Conservation (phyloP, 2,797 vertebrate genomes). For the Ctenopoma multispine region DNA sequence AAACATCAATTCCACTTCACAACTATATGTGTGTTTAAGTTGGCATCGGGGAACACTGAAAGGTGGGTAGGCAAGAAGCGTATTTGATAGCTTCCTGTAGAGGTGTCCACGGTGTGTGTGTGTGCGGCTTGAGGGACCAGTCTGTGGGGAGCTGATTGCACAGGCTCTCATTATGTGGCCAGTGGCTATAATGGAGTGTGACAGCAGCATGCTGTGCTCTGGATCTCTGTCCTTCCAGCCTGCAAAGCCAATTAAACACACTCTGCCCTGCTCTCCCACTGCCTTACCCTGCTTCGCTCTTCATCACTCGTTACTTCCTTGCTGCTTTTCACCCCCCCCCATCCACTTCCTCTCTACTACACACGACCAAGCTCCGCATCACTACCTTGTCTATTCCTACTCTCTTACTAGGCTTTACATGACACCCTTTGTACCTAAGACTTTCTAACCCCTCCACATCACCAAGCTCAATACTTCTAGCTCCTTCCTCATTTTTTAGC, state of each 20-base stretch:
- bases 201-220: slow-evolving; percentile 92
- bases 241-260: slow-evolving; percentile 95
- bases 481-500: slow-evolving; percentile 37
- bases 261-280: slow-evolving; percentile 77
- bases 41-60: slow-evolving; percentile 43
- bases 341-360: slow-evolving; percentile 39
- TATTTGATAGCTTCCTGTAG: slow-evolving; percentile 61
- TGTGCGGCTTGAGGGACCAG: slow-evolving; percentile 72
- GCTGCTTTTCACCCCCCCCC: slow-evolving; percentile 32
- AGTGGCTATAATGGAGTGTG: slow-evolving; percentile 95
- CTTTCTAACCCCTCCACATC: slow-evolving; percentile 43
- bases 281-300: slow-evolving; percentile 57
- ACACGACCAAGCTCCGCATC: slow-evolving; percentile 45
- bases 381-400: slow-evolving; percentile 35
- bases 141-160: slow-evolving; percentile 93
- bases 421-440: slow-evolving; percentile 31
- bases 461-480: slow-evolving; percentile 37
- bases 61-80: slow-evolving; percentile 54
- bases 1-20: neutral
- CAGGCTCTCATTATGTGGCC: slow-evolving; percentile 91
- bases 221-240: slow-evolving; percentile 88
- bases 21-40: slow-evolving; percentile 35
- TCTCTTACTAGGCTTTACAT: slow-evolving; percentile 20
- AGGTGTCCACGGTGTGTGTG: slow-evolving; percentile 29
- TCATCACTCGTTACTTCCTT: slow-evolving; percentile 63